Evolutionary conservation across 2,797 vertebrate species (phyloP), one percentile per base, ranked within the genome.

Genomic region (Acridotheres tristis): DNA sequence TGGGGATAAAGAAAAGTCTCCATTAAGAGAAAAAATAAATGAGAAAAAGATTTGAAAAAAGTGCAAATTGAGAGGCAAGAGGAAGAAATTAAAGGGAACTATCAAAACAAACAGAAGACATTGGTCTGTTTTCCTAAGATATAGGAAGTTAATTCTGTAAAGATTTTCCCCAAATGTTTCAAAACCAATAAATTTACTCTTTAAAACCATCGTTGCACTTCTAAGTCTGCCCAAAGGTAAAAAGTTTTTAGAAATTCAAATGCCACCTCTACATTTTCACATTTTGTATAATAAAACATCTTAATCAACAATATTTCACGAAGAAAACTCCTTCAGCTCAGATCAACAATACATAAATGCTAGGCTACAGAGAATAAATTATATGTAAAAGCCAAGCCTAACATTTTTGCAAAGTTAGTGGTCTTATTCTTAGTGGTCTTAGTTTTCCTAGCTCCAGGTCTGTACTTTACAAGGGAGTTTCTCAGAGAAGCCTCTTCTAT

Each of bases 41-140:
- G 80, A 78, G 6, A 65, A 34, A 88, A 61, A n/a, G 26, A 27
- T n/a, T 38, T 42, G 30, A 22, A 69, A 74, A 75, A 58, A 53
- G 2, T 38, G 76, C 79, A 96, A 97, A 94, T 85, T 96, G 96
- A 57, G 80, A 97, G 23, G 55, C 48, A 85, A 95, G 97, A 58
- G 27, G 69, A 81, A 89, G 38, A 97, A 96, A 96, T 97, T 97
- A 98, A 97, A 97, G 90, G 97, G 96, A 98, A 94, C 91, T 97
- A 95, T 97, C 96, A 97, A 97, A 98, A 96, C 69, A 97, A 98
- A 94, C 80, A 98, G 96, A 96, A 98, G 96, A 97, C 97, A 97
- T 92, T 71, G 94, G 88, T 97, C 96, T 97, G 93, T 98, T 98
- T 98, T 97, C 95, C 96, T 90, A 85, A 97, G 96, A 95, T 89